A percentile compares a stretch with the other conserved stretches of the same genome.
phyloP scores from a whole-genome alignment of 2,113 vertebrate genomes.

The Eretmodus cyanostictus region DNA sequence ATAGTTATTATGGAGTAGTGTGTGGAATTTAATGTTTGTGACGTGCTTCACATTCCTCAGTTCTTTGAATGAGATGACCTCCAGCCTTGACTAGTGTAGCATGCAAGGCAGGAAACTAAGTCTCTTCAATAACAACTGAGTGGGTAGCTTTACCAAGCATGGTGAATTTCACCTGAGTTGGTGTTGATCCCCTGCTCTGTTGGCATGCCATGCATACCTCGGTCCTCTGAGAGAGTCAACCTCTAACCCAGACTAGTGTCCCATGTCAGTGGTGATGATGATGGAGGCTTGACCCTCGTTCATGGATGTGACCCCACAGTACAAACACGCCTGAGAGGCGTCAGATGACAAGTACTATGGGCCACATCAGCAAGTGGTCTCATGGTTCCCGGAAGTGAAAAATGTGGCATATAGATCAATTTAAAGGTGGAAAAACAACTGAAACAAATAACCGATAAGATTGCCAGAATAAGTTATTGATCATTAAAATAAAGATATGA shows the following conservation, averaged over 20 bases:
- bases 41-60: conserved; percentile 46
- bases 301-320: conserved; percentile 8
- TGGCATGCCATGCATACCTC: conserved; percentile 52
- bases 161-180: background rate
- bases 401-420: background rate
- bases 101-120: conserved; percentile 39
- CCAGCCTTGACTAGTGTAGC: conserved; percentile 47
- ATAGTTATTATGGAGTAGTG: background rate
- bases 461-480: background rate
- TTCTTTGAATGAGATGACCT: conserved; percentile 56
- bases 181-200: conserved; percentile 33
- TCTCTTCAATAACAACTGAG: conserved; percentile 36
- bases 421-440: background rate
- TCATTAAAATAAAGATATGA: background rate
- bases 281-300: conserved; percentile 28
- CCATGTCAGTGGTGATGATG: conserved; percentile 21
- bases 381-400: background rate
- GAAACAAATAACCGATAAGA: background rate
- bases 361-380: background rate
- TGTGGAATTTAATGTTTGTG: conserved; percentile 19
- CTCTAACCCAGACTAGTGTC: conserved; percentile 43
- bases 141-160: background rate
- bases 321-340: background rate
- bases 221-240: conserved; percentile 25
- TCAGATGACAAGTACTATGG: background rate